Evolutionary conservation across 2,797 vertebrate species (phyloP).

Genomic region (Pseudocheirus occidentalis): DNA sequence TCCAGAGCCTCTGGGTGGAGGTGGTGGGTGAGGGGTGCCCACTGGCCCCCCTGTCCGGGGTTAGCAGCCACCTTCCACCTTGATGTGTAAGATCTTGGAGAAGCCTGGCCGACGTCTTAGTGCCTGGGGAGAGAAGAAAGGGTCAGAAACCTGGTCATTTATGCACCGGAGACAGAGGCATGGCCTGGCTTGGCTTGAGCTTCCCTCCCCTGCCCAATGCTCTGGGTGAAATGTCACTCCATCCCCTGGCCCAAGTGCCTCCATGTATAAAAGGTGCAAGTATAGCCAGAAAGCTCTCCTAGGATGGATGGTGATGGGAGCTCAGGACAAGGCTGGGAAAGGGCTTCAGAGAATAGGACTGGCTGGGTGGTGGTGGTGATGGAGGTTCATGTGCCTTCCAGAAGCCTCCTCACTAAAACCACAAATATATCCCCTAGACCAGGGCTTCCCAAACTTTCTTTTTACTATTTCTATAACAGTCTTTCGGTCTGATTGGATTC

Average conservation of each 20-base stretch:
- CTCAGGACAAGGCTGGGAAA: neutral
- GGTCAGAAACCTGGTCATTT: fast-evolving
- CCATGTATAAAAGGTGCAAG: too few species aligned
- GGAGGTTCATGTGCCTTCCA: neutral
- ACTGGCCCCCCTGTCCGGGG: slow-evolving; percentile 81
- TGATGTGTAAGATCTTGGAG: slow-evolving; percentile 96
- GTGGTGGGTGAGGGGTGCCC: slow-evolving; percentile 86
- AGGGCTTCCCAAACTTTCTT: neutral
- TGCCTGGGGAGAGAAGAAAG: slow-evolving; percentile 85
- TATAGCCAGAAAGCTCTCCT: neutral
- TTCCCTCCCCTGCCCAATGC: slow-evolving; percentile 66
- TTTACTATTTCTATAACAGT: neutral
- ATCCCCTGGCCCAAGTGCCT: slow-evolving; percentile 65
- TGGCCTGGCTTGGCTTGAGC: slow-evolving; percentile 73
- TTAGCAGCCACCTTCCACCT: slow-evolving; percentile 79
- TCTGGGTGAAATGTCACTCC: slow-evolving; percentile 75
- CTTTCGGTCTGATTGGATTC: neutral
- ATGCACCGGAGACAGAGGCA: slow-evolving; percentile 38
- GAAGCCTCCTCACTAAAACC: neutral
- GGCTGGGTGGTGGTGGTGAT: neutral
- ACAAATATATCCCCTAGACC: neutral
- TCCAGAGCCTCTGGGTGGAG: slow-evolving; percentile 81
- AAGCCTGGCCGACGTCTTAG: slow-evolving; percentile 97
- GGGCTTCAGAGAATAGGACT: neutral
- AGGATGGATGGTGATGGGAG: neutral